Evolutionary conservation across 1,140 invertebrate species (phyloP), one percentile per base, ranked within the genome.

Genomic region (Tyrophagus putrescentiae): DNA sequence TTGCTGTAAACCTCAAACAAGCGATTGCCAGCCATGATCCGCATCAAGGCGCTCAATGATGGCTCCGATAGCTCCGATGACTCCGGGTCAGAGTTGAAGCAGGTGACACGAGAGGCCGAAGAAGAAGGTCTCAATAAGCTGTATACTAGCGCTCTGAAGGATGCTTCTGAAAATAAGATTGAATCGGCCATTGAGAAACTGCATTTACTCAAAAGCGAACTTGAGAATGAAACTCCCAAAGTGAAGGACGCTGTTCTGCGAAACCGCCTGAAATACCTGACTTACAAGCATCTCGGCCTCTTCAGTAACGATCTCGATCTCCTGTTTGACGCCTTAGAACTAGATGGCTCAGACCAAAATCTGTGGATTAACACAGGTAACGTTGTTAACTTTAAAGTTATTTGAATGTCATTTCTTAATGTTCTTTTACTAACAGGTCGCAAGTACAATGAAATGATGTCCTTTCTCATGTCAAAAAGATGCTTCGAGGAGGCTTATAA

Each of bases 41-140:
- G 27, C 31, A 63, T 64, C 1, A 62, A 62, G 32, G 63, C 63
- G 21, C 36, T 64, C 16, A 64, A 64, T 57, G 63, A 64, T 32
- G 18, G 11, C 7, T 21, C n/a, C 1, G n/a, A 28, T 23, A 28
- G 27, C 7, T 13, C 5, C n/a, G 32, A 44, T 11, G 48, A 63
- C 11, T 23, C 41, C 4, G 50, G 57, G 9, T 54, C n/a, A n/a
- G n/a, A n/a, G n/a, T n/a, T n/a, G n/a, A 9, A 18, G 33, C 34
- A 42, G 21, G 13, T 60, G 28, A 63, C 61, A 4, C n/a, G 29
- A n/a, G 63, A 64, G 60, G 61, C 61, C 28, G 54, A 56, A 32
- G 60, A 64, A 54, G 63, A 64, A 45, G 9, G 52, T 34, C 28
- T 62, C 4, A 32, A 52, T 21, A 6, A 31, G n/a, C 29, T 59